These are phyloP conservation scores for Nomada hirtipes DNA, from an alignment of 2,888 invertebrate genomes.

Conservation along the genomic window DNA sequence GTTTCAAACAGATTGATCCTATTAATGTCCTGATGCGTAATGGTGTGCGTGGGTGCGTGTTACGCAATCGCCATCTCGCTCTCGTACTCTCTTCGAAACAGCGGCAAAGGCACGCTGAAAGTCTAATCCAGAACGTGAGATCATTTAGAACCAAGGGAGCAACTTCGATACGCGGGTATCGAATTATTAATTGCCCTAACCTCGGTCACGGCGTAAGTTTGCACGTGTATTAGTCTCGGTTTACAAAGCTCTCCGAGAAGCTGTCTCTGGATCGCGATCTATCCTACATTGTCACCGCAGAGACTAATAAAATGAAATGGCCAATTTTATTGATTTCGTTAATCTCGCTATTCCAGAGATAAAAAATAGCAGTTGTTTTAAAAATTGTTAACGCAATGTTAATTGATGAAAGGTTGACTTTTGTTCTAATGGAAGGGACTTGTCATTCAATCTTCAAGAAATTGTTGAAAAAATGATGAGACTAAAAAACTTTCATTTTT, in stretches of 20 bases:
- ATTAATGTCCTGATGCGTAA: constrained; percentile 32
- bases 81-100: constrained; percentile 18
- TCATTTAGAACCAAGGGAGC: constrained; percentile 59
- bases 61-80: constrained; percentile 32
- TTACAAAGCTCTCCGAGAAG: constrained; percentile 18
- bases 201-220: constrained; percentile 52
- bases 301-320: constrained; percentile 13
- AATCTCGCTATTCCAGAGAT: constrained; percentile 30
- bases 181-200: constrained; percentile 77
- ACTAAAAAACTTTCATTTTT: too few species aligned
- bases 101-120: constrained; percentile 20
- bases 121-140: constrained; percentile 57
- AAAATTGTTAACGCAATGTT: too few species aligned
- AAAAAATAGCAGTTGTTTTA: too few species aligned
- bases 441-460: too few species aligned
- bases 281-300: constrained; percentile 18
- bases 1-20: constrained; percentile 34
- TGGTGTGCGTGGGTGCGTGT: constrained; percentile 29
- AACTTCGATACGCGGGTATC: constrained; percentile 73
- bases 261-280: neutral
- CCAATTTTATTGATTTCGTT: constrained; percentile 41
- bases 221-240: constrained; percentile 37
- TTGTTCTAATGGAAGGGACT: too few species aligned
- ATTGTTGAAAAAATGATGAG: too few species aligned
- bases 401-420: too few species aligned